Base-by-base conservation (phyloP, 2,797 vertebrate species). In the Lycodopsis pacificus region DNA sequence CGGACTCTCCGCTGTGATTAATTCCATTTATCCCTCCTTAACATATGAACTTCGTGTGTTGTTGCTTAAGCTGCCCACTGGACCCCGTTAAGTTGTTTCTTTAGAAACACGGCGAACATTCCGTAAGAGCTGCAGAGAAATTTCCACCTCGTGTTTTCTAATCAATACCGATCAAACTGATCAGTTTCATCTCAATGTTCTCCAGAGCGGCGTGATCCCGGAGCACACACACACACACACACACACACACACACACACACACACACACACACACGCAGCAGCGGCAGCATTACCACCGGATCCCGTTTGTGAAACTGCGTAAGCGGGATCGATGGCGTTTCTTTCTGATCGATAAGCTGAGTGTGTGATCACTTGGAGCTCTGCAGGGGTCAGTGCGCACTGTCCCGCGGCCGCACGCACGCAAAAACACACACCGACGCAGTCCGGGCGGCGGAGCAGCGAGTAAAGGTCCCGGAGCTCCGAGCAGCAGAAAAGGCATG, bases 301-400 rank as follows among this genome's bases (percentile, higher is more conserved):
- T 53, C 59, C 11, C 57, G 80, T 74, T 84, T 79, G 79, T 81
- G 81, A 80, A 83, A 79, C 34, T 64, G 86, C 80, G 46, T 65
- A 81, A 71, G 69, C 63, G 71, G 80, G 79, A 76, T 84, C 56
- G 46, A 82, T 86, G 83, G 53, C 13, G 62, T 61, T 34, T 46
- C 65, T 62, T 32, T 65, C 13, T 56, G 77, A 90, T 90, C 88
- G 19, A 91, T 89, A 19, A 53, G 61, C 74, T 15, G 70, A 49
- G 79, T 22, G 83, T 56, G 86, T 87, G 85, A 87, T 84, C 88
- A 51, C 76, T 54, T 56, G 22, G 13, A 36, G 73, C 76, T 85
- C 67, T 77, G 84, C 81, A 20, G 84, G 85, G 67, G 67, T 82
- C 87, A 75, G 75, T 66, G 80, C 82, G 68, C 78, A 17, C 76